Evolutionary conservation across 1,140 invertebrate species (phyloP).

Genomic region (Ganaspis sp.): DNA sequence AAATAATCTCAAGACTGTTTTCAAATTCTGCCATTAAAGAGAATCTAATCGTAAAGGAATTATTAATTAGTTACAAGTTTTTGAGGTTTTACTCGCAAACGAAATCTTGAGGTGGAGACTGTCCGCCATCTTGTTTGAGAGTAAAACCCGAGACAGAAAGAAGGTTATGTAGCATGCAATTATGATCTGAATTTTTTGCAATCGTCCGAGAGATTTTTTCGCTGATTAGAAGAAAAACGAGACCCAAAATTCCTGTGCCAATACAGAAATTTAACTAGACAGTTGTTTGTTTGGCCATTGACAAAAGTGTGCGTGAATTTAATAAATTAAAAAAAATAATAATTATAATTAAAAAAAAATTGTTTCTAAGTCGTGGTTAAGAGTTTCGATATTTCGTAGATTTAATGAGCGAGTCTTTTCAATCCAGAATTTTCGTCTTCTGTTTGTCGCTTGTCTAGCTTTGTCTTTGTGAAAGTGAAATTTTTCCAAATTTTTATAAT

Average conservation of each 20-base stretch:
- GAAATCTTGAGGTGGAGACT: not conserved
- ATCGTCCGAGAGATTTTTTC: not conserved
- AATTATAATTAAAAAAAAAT: too few relatives aligned
- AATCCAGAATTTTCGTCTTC: not conserved
- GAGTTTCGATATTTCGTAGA: constrained; percentile 18
- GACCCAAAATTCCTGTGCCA: constrained; percentile 18
- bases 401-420: not conserved
- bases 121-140: not conserved
- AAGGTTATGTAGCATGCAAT: constrained; percentile 6
- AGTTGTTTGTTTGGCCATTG: not conserved
- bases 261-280: not conserved
- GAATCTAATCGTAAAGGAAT: constrained; percentile 16
- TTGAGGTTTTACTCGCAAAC: not conserved
- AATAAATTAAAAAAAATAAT: too few relatives aligned
- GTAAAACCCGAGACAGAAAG: not conserved
- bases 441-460: constrained; percentile 11
- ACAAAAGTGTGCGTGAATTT: not conserved
- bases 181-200: not conserved
- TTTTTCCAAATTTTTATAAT: not conserved
- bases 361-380: constrained; percentile 1
- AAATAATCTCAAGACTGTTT: constrained; percentile 24
- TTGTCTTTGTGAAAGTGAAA: not conserved
- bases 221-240: not conserved
- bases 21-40: constrained; percentile 3
- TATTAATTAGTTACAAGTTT: constrained; percentile 21